Base-by-base conservation (phyloP, 2,113 vertebrate genomes). In the Ammodytes dubius region DNA sequence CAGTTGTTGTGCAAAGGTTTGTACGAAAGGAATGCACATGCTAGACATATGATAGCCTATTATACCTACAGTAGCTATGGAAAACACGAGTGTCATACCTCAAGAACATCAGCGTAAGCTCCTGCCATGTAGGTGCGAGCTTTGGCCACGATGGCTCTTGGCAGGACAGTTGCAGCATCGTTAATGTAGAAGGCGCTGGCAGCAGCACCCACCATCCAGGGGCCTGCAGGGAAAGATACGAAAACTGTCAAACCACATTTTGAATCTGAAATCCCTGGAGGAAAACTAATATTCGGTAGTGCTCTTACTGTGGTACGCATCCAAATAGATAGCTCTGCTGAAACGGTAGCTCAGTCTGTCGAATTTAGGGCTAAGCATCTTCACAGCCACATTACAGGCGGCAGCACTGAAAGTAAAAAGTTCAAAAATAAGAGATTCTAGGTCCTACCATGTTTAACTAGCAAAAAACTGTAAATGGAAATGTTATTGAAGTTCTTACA, bases 341-440 rank as follows among this genome's bases (percentile, higher is more conserved):
- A 90, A 97, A 46, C 91, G 93, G 49, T 84, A 92, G 88, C 81
- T 95, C 87, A 96, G 81, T 81, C 88, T 92, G 65, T 96, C 95
- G 47, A 95, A 0, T 73, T 91, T 95, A 74, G 94, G 91, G 72
- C 88, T 95, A 75, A 98, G 77, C 68, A 97, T 76, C 83, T 93
- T 96, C 19, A 97, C 69, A 73, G 96, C 97, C 10, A 97, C 91
- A 52, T 95, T 96, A 77, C 96, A 96, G 77, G 96, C 95, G 12
- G 95, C 86, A 92, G 96, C 95, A 90, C 97, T 98, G 86, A 90
- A 94, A 77, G 75, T 6, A 3, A 5, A 83, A 64, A 4, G 67
- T 40, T 54, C 6, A 17, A 40, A 63, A 37, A 39, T 3, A 52
- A 74, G 5, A 50, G 43, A 77, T 57, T 64, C 7, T 43, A n/a